Evolutionary conservation across 2,797 vertebrate species (phyloP).

Genomic region (Hemibagrus guttatus): DNA sequence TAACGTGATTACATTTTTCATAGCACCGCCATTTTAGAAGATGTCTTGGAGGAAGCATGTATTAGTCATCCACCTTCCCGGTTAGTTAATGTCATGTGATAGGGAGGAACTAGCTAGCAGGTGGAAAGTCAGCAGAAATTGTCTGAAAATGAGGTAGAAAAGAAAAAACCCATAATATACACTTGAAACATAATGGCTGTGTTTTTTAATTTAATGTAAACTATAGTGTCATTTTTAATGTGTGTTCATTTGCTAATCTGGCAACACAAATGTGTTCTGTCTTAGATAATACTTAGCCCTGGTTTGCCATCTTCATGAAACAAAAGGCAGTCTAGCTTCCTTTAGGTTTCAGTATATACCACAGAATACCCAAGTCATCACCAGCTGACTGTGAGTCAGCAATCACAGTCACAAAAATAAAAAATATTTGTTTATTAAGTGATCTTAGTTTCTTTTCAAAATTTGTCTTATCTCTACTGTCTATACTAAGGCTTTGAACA

Average conservation of each 20-base stretch:
- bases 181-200: not conserved
- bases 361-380: constrained; percentile 39
- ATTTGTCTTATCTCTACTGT: not conserved
- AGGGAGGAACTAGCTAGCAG: not conserved
- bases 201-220: not conserved
- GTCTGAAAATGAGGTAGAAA: not conserved
- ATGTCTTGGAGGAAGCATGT: not conserved
- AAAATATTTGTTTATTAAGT: constrained; percentile 37
- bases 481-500: not conserved
- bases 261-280: constrained; percentile 8
- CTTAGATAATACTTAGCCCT: not conserved
- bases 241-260: not conserved
- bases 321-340: constrained; percentile 14
- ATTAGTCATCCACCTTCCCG: too few species aligned
- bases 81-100: not conserved
- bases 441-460: constrained; percentile 36
- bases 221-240: not conserved
- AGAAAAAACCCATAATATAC: too few species aligned
- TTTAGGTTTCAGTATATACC: constrained; percentile 17
- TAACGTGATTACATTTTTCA: not conserved
- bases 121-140: too few species aligned
- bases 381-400: constrained; percentile 48
- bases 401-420: constrained; percentile 23
- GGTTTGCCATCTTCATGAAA: not conserved
- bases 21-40: not conserved